Base-by-base conservation (phyloP, 2,797 vertebrate species). In the Spinus olivaceus region DNA sequence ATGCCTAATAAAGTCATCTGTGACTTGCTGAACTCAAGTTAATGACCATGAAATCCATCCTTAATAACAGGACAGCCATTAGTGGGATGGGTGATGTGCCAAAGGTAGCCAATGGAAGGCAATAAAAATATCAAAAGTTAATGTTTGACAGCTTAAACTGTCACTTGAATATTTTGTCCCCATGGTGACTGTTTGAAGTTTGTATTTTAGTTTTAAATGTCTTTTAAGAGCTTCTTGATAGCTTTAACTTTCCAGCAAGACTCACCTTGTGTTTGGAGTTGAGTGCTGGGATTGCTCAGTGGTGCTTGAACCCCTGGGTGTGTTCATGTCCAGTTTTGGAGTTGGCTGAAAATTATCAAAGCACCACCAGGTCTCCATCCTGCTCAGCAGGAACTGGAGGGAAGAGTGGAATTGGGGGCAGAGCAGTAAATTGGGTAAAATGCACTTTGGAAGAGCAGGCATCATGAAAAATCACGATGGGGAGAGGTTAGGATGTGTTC, bases 21-120 rank as follows among this genome's bases (percentile, higher is more conserved):
- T 95, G 94, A 83, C 92, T 96, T 76, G 51, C 63, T 92, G 92
- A 95, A 95, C 94, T 94, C 85, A 10, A 91, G 95, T 91, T 93
- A 95, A 92, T 79, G 80, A 91, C 95, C 91, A 50, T 94, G 94
- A 94, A 92, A 94, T 69, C 70, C 82, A 44, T 60, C 41, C 24
- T 90, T 95, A 92, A 79, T 91, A 91, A 90, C 63, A 70, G 69
- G n/a, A 61, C 4, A 14, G 49, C 69, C 77, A 28, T 91, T 59
- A 92, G 85, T 5, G 28, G 19, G 35, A 42, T 51, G 88, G 87
- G 84, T 86, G 69, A 83, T 17, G 54, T 79, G 73, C 61, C 5
- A 10, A 82, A 92, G 76, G 92, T 78, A 72, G 61, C 53, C 87
- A 74, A 21, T 76, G 87, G 87, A 90, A 96, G 59, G 85, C 63